These are phyloP conservation scores for Crotalus viridis DNA, from an alignment of 2,113 vertebrate species.

Conservation along the genomic window DNA sequence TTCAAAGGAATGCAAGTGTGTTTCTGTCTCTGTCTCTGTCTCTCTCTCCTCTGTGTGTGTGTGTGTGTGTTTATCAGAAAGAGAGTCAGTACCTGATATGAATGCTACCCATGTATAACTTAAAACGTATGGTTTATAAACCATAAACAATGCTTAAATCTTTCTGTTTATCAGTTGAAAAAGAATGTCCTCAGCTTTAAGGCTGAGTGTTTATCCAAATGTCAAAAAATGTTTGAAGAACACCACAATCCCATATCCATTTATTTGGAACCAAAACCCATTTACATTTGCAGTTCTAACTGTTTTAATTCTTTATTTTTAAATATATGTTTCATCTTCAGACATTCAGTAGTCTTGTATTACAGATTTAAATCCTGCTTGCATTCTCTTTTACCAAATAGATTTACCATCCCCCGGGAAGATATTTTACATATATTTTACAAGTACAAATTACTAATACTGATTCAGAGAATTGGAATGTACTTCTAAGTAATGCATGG, in stretches of 20 bases:
- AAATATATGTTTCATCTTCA: neutral
- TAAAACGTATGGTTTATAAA: neutral
- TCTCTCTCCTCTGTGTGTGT: neutral
- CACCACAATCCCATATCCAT: no score
- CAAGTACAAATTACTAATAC: neutral
- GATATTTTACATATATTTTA: neutral
- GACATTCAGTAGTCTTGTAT: neutral
- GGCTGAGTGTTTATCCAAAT: neutral
- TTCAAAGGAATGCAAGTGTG: neutral
- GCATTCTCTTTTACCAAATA: neutral
- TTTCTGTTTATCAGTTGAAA: neutral
- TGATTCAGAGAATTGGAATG: neutral
- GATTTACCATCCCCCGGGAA: neutral
- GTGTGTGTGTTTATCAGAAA: neutral
- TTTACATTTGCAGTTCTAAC: neutral
- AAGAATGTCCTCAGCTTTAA: neutral
- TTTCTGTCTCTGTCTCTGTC: neutral
- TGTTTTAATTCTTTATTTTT: neutral
- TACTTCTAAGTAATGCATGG: neutral
- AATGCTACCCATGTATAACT: neutral
- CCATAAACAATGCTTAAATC: neutral
- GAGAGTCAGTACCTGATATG: neutral
- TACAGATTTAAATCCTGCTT: neutral
- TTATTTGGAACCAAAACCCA: neutral
- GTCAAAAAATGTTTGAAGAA: neutral